Evolutionary conservation across 1,140 invertebrate genomes (phyloP).

Genomic region (Scaptomyza hsui): DNA sequence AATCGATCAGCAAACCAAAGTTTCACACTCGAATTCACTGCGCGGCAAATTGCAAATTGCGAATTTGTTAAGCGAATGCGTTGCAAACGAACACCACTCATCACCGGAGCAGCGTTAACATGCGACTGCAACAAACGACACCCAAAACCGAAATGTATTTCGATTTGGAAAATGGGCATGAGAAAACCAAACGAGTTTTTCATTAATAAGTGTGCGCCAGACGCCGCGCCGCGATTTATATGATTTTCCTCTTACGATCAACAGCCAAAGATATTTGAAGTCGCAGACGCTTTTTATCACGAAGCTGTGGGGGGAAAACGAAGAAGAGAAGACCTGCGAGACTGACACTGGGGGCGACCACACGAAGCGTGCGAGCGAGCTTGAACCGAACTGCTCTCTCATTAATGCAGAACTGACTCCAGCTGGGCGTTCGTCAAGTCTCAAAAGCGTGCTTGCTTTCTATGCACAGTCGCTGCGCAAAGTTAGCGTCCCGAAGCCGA

Average conservation of each 20-base stretch:
- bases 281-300: neutral
- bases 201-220: conserved; percentile 27
- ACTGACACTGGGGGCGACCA: conserved; percentile 52
- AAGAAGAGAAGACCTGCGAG: neutral
- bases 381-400: conserved; percentile 74
- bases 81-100: conserved; percentile 40
- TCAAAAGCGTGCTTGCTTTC: conserved; percentile 73
- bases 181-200: conserved; percentile 44
- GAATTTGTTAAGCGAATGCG: conserved; percentile 39
- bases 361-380: conserved; percentile 74
- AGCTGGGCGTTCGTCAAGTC: conserved; percentile 52
- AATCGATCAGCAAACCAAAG: conserved; percentile 26
- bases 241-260: conserved; percentile 44
- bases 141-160: conserved; percentile 13
- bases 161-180: conserved; percentile 45
- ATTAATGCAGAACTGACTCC: conserved; percentile 82
- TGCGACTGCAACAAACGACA: conserved; percentile 61
- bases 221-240: conserved; percentile 33
- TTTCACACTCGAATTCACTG: conserved; percentile 25
- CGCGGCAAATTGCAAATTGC: conserved; percentile 21
- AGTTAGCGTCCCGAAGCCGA: conserved; percentile 51
- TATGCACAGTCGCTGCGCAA: conserved; percentile 69
- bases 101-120: conserved; percentile 56
- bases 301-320: conserved; percentile 10
- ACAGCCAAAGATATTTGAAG: neutral